Evolutionary conservation across 2,797 vertebrate species (phyloP), one percentile per base, ranked within the genome.

Genomic region (Anguilla pacifica): DNA sequence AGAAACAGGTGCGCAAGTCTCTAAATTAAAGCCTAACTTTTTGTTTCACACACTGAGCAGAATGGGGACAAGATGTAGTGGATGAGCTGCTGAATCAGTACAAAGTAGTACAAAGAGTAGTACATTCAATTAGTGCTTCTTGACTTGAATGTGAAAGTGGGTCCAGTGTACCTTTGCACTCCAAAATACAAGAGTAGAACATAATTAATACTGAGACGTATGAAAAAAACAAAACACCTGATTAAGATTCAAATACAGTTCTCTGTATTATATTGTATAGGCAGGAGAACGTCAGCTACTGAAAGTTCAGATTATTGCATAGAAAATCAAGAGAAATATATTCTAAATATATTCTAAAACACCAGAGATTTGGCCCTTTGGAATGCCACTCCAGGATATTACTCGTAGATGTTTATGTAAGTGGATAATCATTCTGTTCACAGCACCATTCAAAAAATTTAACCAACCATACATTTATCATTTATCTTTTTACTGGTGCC

Each of bases 171-270:
- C 7, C 81, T 19, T 43, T 2, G n/a, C 25, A 53, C 39, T 83
- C 81, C 53, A 53, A 5, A 51, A 28, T 51, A 53, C 28, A 83
- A 83, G 6, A 53, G 77, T 81, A 81, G 19, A n/a, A 51, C 39
- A n/a, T 83, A 28, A 83, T 83, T n/a, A 83, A 51, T 53, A 83
- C 81, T 53, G 19, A 51, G 81, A 83, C 9, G 28, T 28, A 49
- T 15, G 25, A 31, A 83, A 83, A 13, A n/a, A 7, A 83, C n/a
- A 13, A n/a, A 7, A 83, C n/a, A 31, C 49, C 11, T 81, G 43
- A 83, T 83, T 28, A n/a, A 53, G 46, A 83, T 51, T 55, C 9
- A 83, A 25, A 83, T 43, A 19, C 2, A 25, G 43, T 53, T 83
- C 51, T 55, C 51, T 55, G 49, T 15, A 57, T 28, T n/a, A 25